A percentile compares a stretch with the other conserved stretches of the same genome.
These are phyloP conservation scores for Caenorhabditis imperialis DNA, from an alignment of 2,888 invertebrate genomes.

Conservation along the genomic window DNA sequence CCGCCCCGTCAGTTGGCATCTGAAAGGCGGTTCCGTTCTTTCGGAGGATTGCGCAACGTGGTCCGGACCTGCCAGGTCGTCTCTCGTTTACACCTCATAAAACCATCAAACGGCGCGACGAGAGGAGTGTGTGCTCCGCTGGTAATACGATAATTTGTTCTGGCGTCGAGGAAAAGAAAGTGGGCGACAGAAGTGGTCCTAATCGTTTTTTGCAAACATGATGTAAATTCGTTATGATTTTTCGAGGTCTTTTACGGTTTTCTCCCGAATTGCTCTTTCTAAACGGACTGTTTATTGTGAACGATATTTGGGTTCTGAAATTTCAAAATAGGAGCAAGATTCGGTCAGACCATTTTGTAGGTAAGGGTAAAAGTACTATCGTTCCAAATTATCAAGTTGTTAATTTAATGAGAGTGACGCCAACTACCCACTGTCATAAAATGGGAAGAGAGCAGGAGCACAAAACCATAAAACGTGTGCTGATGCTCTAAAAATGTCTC, in stretches of 20 bases:
- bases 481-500: not conserved
- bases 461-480: slow-evolving; percentile 28
- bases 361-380: too few species aligned
- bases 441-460: not conserved
- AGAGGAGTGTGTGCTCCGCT: slow-evolving; percentile 29
- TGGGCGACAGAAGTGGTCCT: not conserved
- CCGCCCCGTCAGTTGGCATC: slow-evolving; percentile 14
- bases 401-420: slow-evolving; percentile 51
- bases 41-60: slow-evolving; percentile 35
- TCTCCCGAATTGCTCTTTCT: too few species aligned
- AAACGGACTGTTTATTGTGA: too few species aligned
- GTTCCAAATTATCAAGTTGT: slow-evolving; percentile 35
- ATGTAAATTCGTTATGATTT: too few species aligned
- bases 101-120: slow-evolving; percentile 34
- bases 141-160: slow-evolving; percentile 52
- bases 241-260: too few species aligned
- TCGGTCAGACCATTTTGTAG: too few species aligned
- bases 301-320: too few species aligned
- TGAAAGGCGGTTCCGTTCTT: slow-evolving; percentile 12
- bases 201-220: not conserved
- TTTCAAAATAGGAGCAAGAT: too few species aligned
- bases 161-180: not conserved
- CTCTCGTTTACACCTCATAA: slow-evolving; percentile 52
- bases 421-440: not conserved
- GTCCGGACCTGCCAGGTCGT: slow-evolving; percentile 40